These are phyloP conservation scores for Zhuqinia jingwanae DNA, from an alignment of 2,888 invertebrate species.

Conservation along the genomic window DNA sequence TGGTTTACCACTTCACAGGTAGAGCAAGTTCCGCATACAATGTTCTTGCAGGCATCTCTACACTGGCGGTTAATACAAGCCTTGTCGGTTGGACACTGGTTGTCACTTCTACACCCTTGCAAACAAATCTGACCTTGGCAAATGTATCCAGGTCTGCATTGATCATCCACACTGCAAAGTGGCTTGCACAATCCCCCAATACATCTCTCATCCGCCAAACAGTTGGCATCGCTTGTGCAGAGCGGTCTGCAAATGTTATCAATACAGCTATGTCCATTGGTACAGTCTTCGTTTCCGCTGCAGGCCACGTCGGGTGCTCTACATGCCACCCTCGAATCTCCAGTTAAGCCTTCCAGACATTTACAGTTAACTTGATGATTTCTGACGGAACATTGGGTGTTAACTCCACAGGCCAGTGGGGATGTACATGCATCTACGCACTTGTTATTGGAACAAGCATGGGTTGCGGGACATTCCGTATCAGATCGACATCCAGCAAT, in stretches of 20 bases:
- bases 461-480: constrained; percentile 87
- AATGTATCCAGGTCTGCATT: constrained; percentile 90
- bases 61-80: constrained; percentile 92
- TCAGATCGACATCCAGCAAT: constrained; percentile 90
- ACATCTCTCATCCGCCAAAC: constrained; percentile 92
- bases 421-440: constrained; percentile 89
- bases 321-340: constrained; percentile 89
- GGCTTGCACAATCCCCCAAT: constrained; percentile 90
- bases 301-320: constrained; percentile 87
- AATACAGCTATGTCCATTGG: constrained; percentile 87
- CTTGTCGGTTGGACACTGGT: constrained; percentile 87
- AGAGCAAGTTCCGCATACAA: constrained; percentile 91
- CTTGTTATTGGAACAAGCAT: constrained; percentile 89
- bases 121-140: constrained; percentile 93
- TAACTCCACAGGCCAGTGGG: constrained; percentile 91
- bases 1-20: constrained; percentile 91
- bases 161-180: constrained; percentile 92
- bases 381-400: constrained; percentile 87
- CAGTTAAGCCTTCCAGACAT: constrained; percentile 87
- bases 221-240: constrained; percentile 91
- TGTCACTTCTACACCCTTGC: constrained; percentile 92
- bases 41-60: constrained; percentile 89
- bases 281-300: constrained; percentile 86
- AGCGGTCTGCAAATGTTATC: constrained; percentile 89
- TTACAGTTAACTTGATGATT: constrained; percentile 89